Conservation (phyloP, 2,888 invertebrate species). For the Rhagium mordax region DNA sequence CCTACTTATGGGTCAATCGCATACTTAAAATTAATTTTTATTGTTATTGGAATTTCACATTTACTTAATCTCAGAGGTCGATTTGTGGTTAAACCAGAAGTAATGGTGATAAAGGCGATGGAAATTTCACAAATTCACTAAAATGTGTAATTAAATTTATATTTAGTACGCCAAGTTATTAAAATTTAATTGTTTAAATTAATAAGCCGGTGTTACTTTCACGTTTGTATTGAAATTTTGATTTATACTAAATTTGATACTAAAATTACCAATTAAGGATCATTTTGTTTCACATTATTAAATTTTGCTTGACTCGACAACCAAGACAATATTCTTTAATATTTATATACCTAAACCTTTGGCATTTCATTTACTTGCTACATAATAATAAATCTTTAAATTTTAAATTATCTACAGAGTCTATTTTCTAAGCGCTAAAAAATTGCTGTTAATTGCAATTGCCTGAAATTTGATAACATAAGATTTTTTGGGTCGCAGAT, state of each 20-base stretch:
- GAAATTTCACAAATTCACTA: not conserved
- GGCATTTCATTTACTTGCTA: no score
- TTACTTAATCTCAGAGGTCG: not conserved
- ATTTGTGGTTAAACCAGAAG: not conserved
- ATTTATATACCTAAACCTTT: no score
- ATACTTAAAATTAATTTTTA: not conserved
- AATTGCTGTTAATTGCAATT: no score
- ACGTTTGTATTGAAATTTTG: not conserved
- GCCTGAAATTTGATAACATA: no score
- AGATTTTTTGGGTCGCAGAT: no score
- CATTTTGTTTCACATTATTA: slow-evolving; percentile 31
- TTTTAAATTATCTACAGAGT: no score
- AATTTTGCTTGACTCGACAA: no score
- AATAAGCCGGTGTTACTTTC: not conserved
- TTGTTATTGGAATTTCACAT: not conserved
- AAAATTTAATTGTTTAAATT: not conserved
- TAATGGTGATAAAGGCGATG: not conserved
- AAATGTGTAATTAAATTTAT: not conserved
- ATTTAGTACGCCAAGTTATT: not conserved
- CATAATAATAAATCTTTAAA: no score
- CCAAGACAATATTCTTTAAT: no score
- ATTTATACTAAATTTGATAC: not conserved
- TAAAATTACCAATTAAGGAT: slow-evolving; percentile 30
- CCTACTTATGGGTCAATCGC: slow-evolving; percentile 19
- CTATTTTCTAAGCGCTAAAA: no score